phyloP scores from a whole-genome alignment of 2,113 vertebrate genomes.

The Vombatus ursinus region DNA sequence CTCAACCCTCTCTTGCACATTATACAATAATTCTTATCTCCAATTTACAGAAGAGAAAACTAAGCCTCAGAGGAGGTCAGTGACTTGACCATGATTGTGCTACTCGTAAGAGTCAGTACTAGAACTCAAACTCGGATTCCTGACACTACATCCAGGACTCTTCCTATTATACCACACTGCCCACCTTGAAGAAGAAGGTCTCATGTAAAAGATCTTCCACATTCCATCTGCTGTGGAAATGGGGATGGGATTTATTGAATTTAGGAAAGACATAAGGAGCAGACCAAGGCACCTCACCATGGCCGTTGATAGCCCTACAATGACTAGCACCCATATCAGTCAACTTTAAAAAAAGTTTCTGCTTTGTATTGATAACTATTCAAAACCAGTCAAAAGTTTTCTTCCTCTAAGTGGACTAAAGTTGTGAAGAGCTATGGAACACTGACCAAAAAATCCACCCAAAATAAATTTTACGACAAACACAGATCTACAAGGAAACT shows the following conservation, averaged over 20 bases:
- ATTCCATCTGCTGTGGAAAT: background rate
- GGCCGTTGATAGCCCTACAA: background rate
- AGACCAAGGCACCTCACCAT: background rate
- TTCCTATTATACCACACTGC: background rate
- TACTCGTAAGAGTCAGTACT: background rate
- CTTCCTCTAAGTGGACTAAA: conserved; percentile 50
- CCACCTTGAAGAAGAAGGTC: background rate
- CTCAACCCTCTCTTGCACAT: background rate
- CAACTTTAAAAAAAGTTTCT: background rate
- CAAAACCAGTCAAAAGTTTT: conserved; percentile 3
- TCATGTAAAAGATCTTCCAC: background rate
- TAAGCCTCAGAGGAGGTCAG: background rate
- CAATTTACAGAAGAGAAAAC: background rate
- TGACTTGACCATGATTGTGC: background rate
- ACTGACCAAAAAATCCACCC: conserved; percentile 49
- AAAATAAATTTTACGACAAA: conserved; percentile 74
- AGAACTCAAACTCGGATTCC: background rate
- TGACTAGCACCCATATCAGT: background rate
- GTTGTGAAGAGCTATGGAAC: conserved; percentile 62
- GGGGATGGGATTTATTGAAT: background rate
- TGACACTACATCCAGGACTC: background rate
- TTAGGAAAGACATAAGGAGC: background rate
- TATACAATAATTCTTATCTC: background rate
- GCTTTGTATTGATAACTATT: conserved; percentile 29
- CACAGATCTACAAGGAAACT: conserved; percentile 48